Conservation (phyloP, 2,888 invertebrate genomes). For the Euclidia mi region DNA sequence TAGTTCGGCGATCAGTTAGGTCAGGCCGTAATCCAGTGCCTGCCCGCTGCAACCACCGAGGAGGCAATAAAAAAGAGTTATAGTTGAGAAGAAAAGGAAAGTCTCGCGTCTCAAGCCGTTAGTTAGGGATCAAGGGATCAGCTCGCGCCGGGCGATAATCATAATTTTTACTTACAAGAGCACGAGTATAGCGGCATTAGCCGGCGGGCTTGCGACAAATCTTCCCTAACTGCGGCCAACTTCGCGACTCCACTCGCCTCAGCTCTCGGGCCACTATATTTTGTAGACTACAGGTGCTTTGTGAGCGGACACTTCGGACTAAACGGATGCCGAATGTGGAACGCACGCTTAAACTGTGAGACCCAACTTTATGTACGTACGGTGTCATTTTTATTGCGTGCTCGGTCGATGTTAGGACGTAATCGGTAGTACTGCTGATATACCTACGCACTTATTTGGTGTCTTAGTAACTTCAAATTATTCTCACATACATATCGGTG, state of each 20-base stretch:
- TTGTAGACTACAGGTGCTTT: slow-evolving; percentile 74
- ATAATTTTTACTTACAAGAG: slow-evolving; percentile 90
- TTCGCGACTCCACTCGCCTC: slow-evolving; percentile 82
- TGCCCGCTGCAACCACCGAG: slow-evolving; percentile 71
- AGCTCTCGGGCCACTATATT: slow-evolving; percentile 68
- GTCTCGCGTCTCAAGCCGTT: slow-evolving; percentile 84
- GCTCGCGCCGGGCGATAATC: slow-evolving; percentile 87
- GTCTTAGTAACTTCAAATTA: no score
- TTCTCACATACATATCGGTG: no score
- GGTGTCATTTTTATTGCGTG: neutral
- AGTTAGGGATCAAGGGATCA: slow-evolving; percentile 89
- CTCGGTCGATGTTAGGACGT: neutral
- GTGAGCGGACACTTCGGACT: slow-evolving; percentile 43
- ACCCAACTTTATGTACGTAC: slow-evolving; percentile 5
- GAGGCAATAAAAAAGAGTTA: slow-evolving; percentile 90
- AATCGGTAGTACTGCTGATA: neutral
- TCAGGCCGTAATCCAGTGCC: slow-evolving; percentile 84
- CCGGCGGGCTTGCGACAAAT: slow-evolving; percentile 85
- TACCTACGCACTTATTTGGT: neutral
- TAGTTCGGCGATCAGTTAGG: slow-evolving; percentile 78
- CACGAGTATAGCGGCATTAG: slow-evolving; percentile 82
- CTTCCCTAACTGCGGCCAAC: slow-evolving; percentile 88
- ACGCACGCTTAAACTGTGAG: slow-evolving; percentile 11
- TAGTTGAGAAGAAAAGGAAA: slow-evolving; percentile 89
- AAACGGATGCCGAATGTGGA: slow-evolving; percentile 37